Evolutionary conservation across 2,113 vertebrate species (phyloP), one percentile per base, ranked within the genome.

Genomic region (Pao palembangensis): DNA sequence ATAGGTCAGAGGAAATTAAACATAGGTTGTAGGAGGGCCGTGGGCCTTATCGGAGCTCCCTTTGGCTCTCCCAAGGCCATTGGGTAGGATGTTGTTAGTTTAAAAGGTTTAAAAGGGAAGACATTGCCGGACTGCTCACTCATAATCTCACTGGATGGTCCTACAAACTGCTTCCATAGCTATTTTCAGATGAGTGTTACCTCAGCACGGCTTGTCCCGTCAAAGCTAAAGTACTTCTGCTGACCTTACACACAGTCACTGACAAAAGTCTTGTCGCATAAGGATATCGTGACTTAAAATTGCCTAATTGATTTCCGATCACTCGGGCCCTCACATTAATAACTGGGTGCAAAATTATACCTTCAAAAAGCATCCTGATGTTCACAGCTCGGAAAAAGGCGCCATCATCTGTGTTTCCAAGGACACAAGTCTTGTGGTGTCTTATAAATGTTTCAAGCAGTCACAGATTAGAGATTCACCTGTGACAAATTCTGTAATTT

Each of bases 1-100:
- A 25, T 53, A 43, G 68, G 58, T 56, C 54, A 72, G 34, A 43
- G 64, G 58, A 79, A 63, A 67, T 52, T 8, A 48, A 73, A 64
- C 14, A 0, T 41, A 47, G 51, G 51, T 41, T 44, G 52, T 19
- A 5, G 12, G 21, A 62, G 64, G 47, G 47, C 55, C 28, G 51
- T 14, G 7, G 49, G 19, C 61, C 18, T 42, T 31, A 12, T 38
- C 10, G 11, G 34, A 12, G 34, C 34, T 38, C 34, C 34, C 10
- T 38, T 38, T 38, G 34, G 34, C 34, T 38, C 10, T 38, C 4
- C 10, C 34, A 38, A 38, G 34, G 10, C 34, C 10, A 12, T 12
- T 38, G 8, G 10, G 8, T 38, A 11, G 34, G 34, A 38, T 38
- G 34, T 38, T 38, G 34, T 38, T 38, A 11, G n/a, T n/a, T n/a